Percentiles rank a stretch among this genome's conserved stretches.
Conservation (phyloP, 1,140 invertebrate species). For the Eriosoma lanigerum region DNA sequence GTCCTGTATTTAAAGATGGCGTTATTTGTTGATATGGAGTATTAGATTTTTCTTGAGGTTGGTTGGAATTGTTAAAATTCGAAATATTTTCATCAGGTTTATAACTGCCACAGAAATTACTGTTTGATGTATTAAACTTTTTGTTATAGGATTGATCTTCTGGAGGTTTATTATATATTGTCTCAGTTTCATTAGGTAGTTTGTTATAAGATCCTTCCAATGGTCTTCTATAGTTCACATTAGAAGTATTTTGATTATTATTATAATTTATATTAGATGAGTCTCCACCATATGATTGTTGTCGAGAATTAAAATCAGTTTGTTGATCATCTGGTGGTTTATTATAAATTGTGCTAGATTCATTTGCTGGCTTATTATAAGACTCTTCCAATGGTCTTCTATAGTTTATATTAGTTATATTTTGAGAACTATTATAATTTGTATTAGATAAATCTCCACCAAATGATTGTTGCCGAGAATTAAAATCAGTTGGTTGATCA, state of each 20-base stretch:
- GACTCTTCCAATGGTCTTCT: constrained; percentile 32
- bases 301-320: neutral
- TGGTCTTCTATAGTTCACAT: constrained; percentile 4
- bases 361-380: too few relatives aligned
- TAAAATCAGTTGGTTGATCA: neutral
- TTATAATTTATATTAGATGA: neutral
- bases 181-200: neutral
- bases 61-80: constrained; percentile 11
- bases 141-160: neutral
- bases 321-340: too few relatives aligned
- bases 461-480: neutral
- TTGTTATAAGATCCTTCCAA: constrained; percentile 30
- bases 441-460: neutral
- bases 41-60: neutral
- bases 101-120: neutral
- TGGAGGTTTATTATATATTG: neutral
- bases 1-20: neutral
- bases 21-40: neutral
- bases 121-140: constrained; percentile 12
- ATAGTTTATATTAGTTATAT: neutral
- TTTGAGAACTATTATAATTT: constrained; percentile 2
- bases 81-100: constrained; percentile 3
- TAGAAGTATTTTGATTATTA: neutral
- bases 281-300: too few relatives aligned
- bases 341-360: too few relatives aligned